Evolutionary conservation across 2,797 vertebrate species (phyloP), one percentile per base, ranked within the genome.

Genomic region (Euphonia xanthogaster): DNA sequence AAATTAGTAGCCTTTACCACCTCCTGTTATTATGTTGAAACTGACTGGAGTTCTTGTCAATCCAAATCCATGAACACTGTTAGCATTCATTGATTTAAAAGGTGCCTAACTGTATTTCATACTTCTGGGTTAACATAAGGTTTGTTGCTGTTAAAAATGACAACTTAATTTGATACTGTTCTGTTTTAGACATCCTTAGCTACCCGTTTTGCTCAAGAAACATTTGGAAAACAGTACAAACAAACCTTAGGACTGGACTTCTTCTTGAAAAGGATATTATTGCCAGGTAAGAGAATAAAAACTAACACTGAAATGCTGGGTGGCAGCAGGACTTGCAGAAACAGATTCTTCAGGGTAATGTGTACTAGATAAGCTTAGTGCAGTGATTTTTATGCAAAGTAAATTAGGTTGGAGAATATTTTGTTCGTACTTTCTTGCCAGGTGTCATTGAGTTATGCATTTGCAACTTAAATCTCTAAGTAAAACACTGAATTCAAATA

Each of bases 231-330:
- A 97, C 99, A 99, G 97, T 99, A 99, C 98, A 99, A 99, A 98
- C 99, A 99, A 98, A 99, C 99, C 94, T 98, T 99, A 94, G 99
- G 99, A 97, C 98, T 99, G 98, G 99, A 99, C 98, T 99, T 99
- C 98, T 99, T 99, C 98, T 98, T 99, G 98, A 99, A 98, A 98
- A 99, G 99, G 98, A 99, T 99, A 98, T 98, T 98, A 72, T 97
- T 99, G 98, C 99, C 99, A 99, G 99, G 99, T 99, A 98, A 99
- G 98, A 98, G 78, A 96, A 91, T 92, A 74, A 94, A 93, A 91
- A 54, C 28, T 63, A 92, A 95, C 86, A 88, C 57, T 77, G 85
- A 89, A 67, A 86, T 47, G 20, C 17, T 75, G 68, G 47, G 39
- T 65, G 75, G 61, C 68, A 75, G 24, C 40, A 86, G 78, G 58